Evolutionary conservation across 2,113 vertebrate species (phyloP).

Genomic region (Bucco capensis): DNA sequence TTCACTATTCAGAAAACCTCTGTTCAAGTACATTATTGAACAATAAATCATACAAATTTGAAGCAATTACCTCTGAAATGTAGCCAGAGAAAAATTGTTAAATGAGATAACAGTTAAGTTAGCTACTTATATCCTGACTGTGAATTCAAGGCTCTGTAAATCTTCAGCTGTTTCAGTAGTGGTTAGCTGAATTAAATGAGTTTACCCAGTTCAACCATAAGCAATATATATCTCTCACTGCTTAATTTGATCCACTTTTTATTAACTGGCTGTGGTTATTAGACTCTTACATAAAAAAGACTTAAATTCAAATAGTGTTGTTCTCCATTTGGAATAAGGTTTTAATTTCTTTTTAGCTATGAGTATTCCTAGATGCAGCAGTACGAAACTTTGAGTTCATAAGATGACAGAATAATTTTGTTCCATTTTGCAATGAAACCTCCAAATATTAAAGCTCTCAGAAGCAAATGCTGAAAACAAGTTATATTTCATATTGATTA

Average conservation of each 20-base stretch:
- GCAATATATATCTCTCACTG: neutral
- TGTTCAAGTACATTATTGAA: neutral
- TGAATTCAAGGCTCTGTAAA: neutral
- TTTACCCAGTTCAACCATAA: neutral
- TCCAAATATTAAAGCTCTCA: neutral
- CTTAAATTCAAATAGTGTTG: neutral
- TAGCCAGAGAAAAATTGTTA: neutral
- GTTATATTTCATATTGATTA: neutral
- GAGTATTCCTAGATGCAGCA: neutral
- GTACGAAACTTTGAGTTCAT: conserved; percentile 1
- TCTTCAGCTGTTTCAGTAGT: neutral
- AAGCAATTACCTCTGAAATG: neutral
- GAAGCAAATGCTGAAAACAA: neutral
- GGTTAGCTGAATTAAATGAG: neutral
- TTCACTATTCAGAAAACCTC: neutral
- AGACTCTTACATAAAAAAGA: neutral
- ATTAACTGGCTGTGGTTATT: neutral
- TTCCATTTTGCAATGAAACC: neutral
- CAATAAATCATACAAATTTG: neutral
- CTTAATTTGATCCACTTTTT: neutral
- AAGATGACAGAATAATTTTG: neutral
- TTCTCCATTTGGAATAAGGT: neutral
- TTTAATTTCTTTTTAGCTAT: neutral
- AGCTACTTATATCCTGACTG: neutral
- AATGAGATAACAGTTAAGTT: neutral